A percentile compares a stretch with the other conserved stretches of the same genome.
These are phyloP conservation scores for Seira sanloemensis DNA, from an alignment of 2,888 invertebrate genomes.

Conservation along the genomic window DNA sequence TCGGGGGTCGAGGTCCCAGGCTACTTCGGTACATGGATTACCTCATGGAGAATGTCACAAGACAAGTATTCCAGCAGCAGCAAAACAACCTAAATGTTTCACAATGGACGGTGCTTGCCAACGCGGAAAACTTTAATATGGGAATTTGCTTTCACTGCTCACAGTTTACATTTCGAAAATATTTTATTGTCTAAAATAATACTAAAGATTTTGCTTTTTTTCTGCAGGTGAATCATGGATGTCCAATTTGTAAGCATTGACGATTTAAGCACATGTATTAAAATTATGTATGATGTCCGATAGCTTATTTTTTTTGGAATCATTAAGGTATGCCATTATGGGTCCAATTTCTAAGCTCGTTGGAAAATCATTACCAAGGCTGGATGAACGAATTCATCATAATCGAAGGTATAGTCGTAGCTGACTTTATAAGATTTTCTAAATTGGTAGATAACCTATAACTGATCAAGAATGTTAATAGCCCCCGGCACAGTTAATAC, in stretches of 20 bases:
- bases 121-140: conserved; percentile 18
- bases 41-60: conserved; percentile 27
- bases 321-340: conserved; percentile 41
- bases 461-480: neutral
- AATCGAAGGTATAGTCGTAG: conserved; percentile 23
- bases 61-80: conserved; percentile 29
- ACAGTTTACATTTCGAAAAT: neutral
- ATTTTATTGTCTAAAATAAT: neutral
- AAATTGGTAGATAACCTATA: neutral
- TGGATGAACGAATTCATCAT: conserved; percentile 34
- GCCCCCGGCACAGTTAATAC: conserved; percentile 33
- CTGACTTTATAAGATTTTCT: neutral
- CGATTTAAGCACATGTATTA: neutral
- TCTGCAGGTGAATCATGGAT: conserved; percentile 7
- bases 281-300: neutral
- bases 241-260: conserved; percentile 37
- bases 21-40: conserved; percentile 20
- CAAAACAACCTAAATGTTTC: neutral
- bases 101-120: conserved; percentile 22
- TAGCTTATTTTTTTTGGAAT: neutral
- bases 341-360: conserved; percentile 28
- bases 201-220: neutral
- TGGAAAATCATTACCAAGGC: conserved; percentile 43
- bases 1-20: conserved; percentile 16
- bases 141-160: too few relatives aligned